phyloP scores from a whole-genome alignment of 2,113 vertebrate species.

The Coracopsis vasa region DNA sequence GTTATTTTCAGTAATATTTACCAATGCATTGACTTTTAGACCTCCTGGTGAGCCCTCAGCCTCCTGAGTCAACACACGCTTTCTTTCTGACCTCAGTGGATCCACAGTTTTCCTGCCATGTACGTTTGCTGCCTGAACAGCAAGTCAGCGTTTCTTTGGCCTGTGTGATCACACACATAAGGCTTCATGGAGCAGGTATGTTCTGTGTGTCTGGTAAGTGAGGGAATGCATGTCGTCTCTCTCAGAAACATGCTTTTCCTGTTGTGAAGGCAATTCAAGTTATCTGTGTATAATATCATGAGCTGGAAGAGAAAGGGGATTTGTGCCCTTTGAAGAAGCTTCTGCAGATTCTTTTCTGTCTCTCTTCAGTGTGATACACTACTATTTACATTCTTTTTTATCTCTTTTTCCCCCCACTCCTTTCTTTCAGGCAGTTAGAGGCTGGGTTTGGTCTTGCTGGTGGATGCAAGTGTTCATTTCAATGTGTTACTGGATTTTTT shows the following conservation, averaged over 20 bases:
- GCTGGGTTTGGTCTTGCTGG: neutral
- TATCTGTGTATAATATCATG: neutral
- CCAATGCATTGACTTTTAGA: neutral
- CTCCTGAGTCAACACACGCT: accelerated
- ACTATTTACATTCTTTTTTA: neutral
- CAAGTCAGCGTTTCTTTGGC: neutral
- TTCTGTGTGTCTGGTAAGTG: neutral
- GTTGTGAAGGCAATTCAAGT: neutral
- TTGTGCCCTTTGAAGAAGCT: neutral
- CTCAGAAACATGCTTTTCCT: constrained; percentile 15
- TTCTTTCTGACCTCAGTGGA: neutral
- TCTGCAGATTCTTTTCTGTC: neutral
- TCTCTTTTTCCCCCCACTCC: neutral
- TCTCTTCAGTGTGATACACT: neutral
- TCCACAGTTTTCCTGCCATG: neutral
- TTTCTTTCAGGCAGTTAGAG: neutral
- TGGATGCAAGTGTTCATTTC: neutral
- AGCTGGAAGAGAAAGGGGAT: neutral
- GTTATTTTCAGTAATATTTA: neutral
- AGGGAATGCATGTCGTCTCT: neutral
- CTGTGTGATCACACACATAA: neutral
- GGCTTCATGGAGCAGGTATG: neutral
- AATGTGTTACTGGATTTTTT: neutral
- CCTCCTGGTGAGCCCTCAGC: neutral
- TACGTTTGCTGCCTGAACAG: neutral